These are phyloP conservation scores for Sturmia bella DNA, from an alignment of 2,888 invertebrate species.

Conservation along the genomic window DNA sequence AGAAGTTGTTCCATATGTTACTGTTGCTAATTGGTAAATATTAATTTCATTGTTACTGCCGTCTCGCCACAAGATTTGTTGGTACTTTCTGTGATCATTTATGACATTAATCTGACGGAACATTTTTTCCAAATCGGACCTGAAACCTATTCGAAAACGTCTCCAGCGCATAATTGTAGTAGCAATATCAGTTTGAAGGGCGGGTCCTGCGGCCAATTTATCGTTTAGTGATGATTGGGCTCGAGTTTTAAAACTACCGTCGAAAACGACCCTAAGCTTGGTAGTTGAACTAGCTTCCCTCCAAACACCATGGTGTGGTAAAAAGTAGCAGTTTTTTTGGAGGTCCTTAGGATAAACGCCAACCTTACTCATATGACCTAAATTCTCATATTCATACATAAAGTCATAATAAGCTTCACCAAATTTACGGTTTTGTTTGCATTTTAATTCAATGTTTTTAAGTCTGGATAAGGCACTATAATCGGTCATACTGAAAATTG, in stretches of 20 bases:
- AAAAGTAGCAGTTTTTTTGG: conserved; percentile 36
- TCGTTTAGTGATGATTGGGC: conserved; percentile 41
- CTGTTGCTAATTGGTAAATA: background rate
- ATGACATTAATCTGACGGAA: conserved; percentile 55
- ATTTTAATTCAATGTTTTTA: conserved; percentile 43
- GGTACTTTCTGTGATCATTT: conserved; percentile 22
- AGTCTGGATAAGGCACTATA: conserved; percentile 47
- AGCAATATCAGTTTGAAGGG: conserved; percentile 60
- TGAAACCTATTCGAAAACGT: conserved; percentile 55
- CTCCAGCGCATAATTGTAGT: conserved; percentile 51
- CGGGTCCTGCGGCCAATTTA: conserved; percentile 53
- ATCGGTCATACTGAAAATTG: conserved; percentile 32
- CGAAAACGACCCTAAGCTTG: conserved; percentile 56
- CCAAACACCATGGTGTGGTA: conserved; percentile 51
- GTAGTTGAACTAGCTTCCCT: conserved; percentile 49
- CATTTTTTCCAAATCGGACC: conserved; percentile 66
- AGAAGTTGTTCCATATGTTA: conserved; percentile 1
- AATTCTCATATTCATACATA: conserved; percentile 29
- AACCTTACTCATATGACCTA: conserved; percentile 40
- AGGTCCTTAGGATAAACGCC: conserved; percentile 31
- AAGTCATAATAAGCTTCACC: conserved; percentile 23
- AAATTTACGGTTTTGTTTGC: background rate
- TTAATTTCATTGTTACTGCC: background rate
- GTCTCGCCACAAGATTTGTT: conserved; percentile 52
- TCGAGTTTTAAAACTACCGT: conserved; percentile 43